These are phyloP conservation scores for Tenebrosternarchus preto DNA, from an alignment of 2,113 vertebrate genomes.

Conservation along the genomic window DNA sequence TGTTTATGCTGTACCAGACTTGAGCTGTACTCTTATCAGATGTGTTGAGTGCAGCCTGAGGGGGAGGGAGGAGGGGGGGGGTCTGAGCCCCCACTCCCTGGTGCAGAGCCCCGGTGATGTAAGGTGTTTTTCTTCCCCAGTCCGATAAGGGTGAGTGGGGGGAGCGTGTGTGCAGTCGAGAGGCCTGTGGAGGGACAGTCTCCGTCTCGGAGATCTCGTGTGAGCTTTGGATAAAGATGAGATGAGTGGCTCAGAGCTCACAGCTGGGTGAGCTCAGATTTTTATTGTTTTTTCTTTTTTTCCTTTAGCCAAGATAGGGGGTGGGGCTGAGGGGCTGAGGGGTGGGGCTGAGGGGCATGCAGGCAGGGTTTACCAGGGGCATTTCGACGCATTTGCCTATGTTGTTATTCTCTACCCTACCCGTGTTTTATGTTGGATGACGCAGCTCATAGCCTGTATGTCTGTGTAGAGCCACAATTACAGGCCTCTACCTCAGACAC, in stretches of 20 bases:
- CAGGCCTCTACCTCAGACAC: slow-evolving; percentile 10
- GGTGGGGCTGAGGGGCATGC: slow-evolving; percentile 29
- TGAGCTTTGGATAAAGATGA: slow-evolving; percentile 32
- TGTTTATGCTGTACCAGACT: no score
- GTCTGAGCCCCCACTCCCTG: neutral
- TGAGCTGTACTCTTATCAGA: no score
- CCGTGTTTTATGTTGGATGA: slow-evolving; percentile 8
- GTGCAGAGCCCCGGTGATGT: slow-evolving; percentile 10
- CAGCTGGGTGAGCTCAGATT: slow-evolving; percentile 26
- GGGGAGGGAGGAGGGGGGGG: no score
- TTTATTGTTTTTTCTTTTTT: slow-evolving; percentile 5
- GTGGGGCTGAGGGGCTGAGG: slow-evolving; percentile 2
- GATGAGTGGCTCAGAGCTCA: slow-evolving; percentile 40
- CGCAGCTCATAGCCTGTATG: slow-evolving; percentile 24
- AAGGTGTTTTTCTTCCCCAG: slow-evolving; percentile 36
- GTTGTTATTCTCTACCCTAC: slow-evolving; percentile 38
- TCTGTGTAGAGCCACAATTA: slow-evolving; percentile 22
- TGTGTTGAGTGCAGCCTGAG: no score
- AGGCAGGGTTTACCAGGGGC: neutral
- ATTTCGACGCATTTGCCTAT: slow-evolving; percentile 4
- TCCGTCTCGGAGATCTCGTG: slow-evolving; percentile 36
- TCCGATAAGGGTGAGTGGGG: slow-evolving; percentile 21
- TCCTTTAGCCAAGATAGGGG: neutral
- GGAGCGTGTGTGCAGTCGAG: slow-evolving; percentile 18
- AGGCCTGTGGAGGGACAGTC: slow-evolving; percentile 34